phyloP scores from a whole-genome alignment of 1,140 invertebrate species.

The Zaprionus kolodkinae region DNA sequence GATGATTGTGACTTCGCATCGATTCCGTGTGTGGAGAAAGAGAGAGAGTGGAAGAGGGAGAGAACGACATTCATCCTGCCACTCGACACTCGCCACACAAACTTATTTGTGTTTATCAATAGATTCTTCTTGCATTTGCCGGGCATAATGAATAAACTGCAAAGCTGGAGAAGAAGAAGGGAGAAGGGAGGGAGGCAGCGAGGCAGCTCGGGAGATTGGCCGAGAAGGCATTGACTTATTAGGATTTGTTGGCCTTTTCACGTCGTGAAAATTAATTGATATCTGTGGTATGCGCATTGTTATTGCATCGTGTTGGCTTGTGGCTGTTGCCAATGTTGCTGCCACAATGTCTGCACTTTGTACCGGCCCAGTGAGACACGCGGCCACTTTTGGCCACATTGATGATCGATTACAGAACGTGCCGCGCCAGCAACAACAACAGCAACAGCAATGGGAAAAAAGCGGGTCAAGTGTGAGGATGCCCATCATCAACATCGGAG shows the following conservation, averaged over 20 bases:
- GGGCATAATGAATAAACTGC: not conserved
- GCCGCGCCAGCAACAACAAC: conserved; percentile 37
- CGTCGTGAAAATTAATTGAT: conserved; percentile 81
- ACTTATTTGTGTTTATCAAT: conserved; percentile 82
- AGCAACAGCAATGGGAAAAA: conserved; percentile 17
- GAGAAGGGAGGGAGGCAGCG: not conserved
- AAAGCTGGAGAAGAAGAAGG: not conserved
- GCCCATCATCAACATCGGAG: conserved; percentile 34
- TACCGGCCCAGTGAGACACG: conserved; percentile 29
- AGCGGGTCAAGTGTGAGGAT: conserved; percentile 76
- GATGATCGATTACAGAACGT: conserved; percentile 82
- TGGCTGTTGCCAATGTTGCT: conserved; percentile 19
- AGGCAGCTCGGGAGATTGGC: not conserved
- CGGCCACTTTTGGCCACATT: conserved; percentile 69
- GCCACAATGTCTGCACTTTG: conserved; percentile 57
- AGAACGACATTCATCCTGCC: conserved; percentile 59
- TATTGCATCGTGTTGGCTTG: conserved; percentile 42
- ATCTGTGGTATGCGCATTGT: conserved; percentile 81
- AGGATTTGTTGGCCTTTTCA: conserved; percentile 82
- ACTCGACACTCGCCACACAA: conserved; percentile 39
- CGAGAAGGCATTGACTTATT: conserved; percentile 76
- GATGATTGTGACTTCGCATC: conserved; percentile 74
- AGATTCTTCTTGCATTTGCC: conserved; percentile 47
- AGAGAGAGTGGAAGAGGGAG: not conserved
- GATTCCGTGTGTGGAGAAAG: conserved; percentile 9